Evolutionary conservation across 2,113 vertebrate species (phyloP), one percentile per base, ranked within the genome.

Genomic region (Seriola quinqueradiata): DNA sequence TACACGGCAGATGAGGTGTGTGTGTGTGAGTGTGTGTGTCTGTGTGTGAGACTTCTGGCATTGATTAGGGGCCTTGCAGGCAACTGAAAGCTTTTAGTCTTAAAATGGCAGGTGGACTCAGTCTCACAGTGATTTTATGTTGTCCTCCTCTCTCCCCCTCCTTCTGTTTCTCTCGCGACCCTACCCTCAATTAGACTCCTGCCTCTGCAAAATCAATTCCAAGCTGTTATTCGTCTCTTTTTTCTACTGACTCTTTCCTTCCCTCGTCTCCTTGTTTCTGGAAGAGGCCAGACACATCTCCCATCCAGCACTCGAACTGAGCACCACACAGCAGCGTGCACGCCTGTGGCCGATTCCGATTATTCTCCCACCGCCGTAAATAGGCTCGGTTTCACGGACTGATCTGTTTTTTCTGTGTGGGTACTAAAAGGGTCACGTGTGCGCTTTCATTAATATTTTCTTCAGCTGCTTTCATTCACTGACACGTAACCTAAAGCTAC

Each of bases 41-140:
- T 58, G 65, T 59, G 69, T 77, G 83, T 79, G 57, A 40, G 40
- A 48, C 68, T 84, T 89, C 91, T 93, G 93, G 88, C 83, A 90
- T 89, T 90, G 88, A 91, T 93, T 92, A 93, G 83, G 81, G 86
- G 77, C 71, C 88, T 84, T 10, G 67, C 57, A 79, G 81, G 88
- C 84, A 83, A 84, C 86, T 87, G 67, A 87, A 82, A 83, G 85
- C 86, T 87, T 91, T 84, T 82, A 77, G 79, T 85, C 72, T 90
- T 85, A 82, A 91, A 92, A 85, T 87, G 82, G 88, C 92, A 93
- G 91, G 91, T 93, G 90, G 88, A 90, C 76, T 85, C 54, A 14
- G 64, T 90, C 82, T 76, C 70, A 5, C 63, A 25, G 76, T 85
- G 68, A 75, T 84, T 86, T 81, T 69, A 74, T 64, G 34, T 81